Conservation (phyloP, 2,797 vertebrate species). For the Sebastes nivosus region DNA sequence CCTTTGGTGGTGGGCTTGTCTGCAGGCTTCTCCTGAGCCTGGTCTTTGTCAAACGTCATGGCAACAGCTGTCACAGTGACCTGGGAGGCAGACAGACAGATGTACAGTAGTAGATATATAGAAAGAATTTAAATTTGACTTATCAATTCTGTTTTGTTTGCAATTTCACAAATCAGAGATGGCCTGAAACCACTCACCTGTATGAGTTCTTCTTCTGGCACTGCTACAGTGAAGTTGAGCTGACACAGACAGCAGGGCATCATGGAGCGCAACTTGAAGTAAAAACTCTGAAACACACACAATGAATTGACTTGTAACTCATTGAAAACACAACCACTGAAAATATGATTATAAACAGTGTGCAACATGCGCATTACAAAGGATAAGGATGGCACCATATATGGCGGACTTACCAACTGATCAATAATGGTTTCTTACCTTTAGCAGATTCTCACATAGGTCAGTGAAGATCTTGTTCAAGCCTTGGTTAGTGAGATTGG, state of each 20-base stretch:
- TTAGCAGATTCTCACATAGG: conserved; percentile 97
- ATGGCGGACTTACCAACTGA: background rate
- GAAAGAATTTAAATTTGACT: background rate
- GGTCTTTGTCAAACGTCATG: conserved; percentile 95
- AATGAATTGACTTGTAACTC: background rate
- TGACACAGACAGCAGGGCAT: conserved; percentile 97
- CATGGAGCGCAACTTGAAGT: conserved; percentile 98
- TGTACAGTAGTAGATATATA: background rate
- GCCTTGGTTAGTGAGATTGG: conserved; percentile 93
- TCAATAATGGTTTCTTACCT: conserved; percentile 80
- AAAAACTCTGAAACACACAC: conserved; percentile 89
- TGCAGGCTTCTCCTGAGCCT: conserved; percentile 84
- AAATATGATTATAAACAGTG: background rate
- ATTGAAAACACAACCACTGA: background rate
- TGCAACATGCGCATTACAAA: background rate
- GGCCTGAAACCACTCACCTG: conserved; percentile 80
- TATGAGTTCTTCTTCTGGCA: conserved; percentile 97
- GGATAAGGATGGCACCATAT: background rate
- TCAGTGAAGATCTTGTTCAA: conserved; percentile 98
- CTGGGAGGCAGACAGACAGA: conserved; percentile 66
- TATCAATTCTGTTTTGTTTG: background rate
- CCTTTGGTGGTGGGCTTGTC: conserved; percentile 90
- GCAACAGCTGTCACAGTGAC: conserved; percentile 96
- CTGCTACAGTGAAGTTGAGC: conserved; percentile 95
- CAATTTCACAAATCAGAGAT: background rate